Percentiles rank a stretch among this genome's conserved stretches.
These are phyloP conservation scores for Catharus minimus DNA, from an alignment of 2,113 vertebrate genomes.

Conservation along the genomic window DNA sequence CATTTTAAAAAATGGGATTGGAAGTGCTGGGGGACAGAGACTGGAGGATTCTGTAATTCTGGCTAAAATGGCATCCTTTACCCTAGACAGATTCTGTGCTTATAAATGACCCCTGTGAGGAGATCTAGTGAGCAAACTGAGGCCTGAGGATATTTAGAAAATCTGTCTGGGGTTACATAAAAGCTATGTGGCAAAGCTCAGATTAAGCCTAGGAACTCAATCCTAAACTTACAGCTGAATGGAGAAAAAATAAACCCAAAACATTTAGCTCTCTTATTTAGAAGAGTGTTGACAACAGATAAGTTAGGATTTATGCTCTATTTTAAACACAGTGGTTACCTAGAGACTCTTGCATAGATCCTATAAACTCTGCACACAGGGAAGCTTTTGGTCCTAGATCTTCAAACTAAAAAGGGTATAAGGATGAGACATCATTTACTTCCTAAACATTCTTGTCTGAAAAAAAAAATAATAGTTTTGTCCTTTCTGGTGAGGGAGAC, in stretches of 20 bases:
- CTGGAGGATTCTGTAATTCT: neutral
- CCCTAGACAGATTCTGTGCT: neutral
- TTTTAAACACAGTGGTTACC: neutral
- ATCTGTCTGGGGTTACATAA: neutral
- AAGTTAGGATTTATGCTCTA: neutral
- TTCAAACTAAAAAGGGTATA: neutral
- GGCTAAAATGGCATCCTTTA: neutral
- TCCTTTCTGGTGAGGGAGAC: neutral
- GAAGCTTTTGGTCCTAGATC: neutral
- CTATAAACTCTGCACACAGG: neutral
- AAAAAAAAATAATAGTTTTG: conserved; percentile 16
- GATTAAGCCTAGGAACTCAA: neutral
- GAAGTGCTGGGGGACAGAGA: neutral
- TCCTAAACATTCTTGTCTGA: neutral
- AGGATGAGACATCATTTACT: neutral
- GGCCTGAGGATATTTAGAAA: neutral
- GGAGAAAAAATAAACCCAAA: rapidly evolving
- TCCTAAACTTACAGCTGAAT: neutral
- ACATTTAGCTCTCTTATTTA: neutral
- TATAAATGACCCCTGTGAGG: neutral
- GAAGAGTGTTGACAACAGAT: neutral
- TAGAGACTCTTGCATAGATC: neutral
- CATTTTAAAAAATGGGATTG: neutral
- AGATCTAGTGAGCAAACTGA: neutral
- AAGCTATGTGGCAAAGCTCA: neutral